Evolutionary conservation across 2,888 invertebrate genomes (phyloP).

Genomic region (Psylliodes chrysocephalus): DNA sequence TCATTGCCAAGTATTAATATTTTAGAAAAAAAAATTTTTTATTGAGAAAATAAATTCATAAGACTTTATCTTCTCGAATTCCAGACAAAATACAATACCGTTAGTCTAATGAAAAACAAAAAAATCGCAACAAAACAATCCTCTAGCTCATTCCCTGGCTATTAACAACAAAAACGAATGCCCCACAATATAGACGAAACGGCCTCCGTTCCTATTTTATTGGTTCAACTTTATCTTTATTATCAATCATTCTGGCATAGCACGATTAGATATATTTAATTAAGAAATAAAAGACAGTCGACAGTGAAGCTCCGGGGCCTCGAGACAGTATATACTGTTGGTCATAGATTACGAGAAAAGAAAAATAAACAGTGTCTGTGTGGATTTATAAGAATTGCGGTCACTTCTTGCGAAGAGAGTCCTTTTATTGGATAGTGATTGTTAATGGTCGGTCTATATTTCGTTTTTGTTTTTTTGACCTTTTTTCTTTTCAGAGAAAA

Average conservation of each 20-base stretch:
- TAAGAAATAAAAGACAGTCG: constrained; percentile 55
- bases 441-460: constrained; percentile 35
- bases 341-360: constrained; percentile 49
- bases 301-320: constrained; percentile 47
- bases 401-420: constrained; percentile 42
- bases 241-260: constrained; percentile 46
- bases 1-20: too few species aligned
- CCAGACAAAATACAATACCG: not conserved
- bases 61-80: too few species aligned
- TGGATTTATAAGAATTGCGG: constrained; percentile 49
- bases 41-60: too few species aligned
- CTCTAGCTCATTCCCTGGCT: not conserved
- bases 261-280: constrained; percentile 52
- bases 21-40: too few species aligned
- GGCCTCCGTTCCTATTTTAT: constrained; percentile 32
- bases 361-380: constrained; percentile 54
- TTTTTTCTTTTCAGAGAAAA: not conserved
- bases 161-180: constrained; percentile 29
- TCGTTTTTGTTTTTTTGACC: constrained; percentile 4
- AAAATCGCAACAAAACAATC: not conserved
- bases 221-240: constrained; percentile 46
- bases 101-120: constrained; percentile 6
- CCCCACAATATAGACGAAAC: constrained; percentile 6
- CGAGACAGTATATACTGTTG: constrained; percentile 42
- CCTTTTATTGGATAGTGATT: constrained; percentile 44